phyloP scores from a whole-genome alignment of 2,888 invertebrate species.

The Catonia carolina region DNA sequence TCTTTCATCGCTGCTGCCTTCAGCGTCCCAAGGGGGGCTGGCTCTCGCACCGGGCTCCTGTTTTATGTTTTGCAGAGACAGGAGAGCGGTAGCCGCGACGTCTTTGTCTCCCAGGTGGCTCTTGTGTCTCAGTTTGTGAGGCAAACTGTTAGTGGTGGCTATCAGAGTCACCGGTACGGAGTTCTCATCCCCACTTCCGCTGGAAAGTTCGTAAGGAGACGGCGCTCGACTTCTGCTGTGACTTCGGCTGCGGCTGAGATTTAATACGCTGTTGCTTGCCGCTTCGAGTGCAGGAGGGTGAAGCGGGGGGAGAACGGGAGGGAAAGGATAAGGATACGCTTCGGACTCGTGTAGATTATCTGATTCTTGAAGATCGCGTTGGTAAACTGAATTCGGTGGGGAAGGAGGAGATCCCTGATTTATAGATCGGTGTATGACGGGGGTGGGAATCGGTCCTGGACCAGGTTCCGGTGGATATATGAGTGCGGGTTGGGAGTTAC shows the following conservation, averaged over 20 bases:
- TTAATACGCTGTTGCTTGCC: constrained; percentile 41
- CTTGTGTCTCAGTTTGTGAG: constrained; percentile 86
- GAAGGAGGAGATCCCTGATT: constrained; percentile 30
- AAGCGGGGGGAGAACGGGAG: constrained; percentile 40
- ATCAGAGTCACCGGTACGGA: constrained; percentile 36
- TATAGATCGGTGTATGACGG: constrained; percentile 54
- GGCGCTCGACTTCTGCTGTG: constrained; percentile 45
- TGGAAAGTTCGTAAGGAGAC: constrained; percentile 75
- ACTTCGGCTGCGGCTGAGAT: constrained; percentile 43
- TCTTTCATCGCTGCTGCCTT: constrained; percentile 83
- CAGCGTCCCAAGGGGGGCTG: constrained; percentile 80
- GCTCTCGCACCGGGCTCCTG: constrained; percentile 82
- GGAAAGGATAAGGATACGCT: constrained; percentile 47
- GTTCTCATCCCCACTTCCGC: constrained; percentile 59
- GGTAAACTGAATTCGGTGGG: constrained; percentile 40
- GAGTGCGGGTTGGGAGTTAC: constrained; percentile 43
- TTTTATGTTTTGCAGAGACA: constrained; percentile 46
- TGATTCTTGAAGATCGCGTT: constrained; percentile 37
- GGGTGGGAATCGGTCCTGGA: constrained; percentile 46
- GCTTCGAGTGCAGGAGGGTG: constrained; percentile 42
- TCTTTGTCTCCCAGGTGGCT: constrained; percentile 85
- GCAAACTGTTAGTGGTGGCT: constrained; percentile 71
- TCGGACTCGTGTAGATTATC: constrained; percentile 18
- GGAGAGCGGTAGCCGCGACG: constrained; percentile 61
- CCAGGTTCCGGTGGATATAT: constrained; percentile 52